Conservation (phyloP, 2,797 vertebrate genomes). For the Gymnopithys bicolor region DNA sequence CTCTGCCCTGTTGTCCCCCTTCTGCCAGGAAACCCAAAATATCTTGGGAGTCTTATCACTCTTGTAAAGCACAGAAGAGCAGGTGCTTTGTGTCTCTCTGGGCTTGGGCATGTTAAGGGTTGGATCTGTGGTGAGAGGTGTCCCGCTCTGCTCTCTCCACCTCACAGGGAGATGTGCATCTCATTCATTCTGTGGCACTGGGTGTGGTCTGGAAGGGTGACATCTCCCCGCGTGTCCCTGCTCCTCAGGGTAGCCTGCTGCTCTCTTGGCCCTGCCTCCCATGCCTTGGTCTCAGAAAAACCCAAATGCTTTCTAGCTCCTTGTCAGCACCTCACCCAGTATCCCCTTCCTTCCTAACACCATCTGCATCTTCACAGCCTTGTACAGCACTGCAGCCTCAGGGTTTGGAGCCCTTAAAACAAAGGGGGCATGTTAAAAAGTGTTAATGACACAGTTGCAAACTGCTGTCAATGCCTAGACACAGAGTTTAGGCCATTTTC, state of each 20-base stretch:
- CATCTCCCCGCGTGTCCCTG: neutral
- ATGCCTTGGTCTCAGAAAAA: neutral
- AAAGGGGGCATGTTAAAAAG: neutral
- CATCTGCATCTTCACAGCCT: neutral
- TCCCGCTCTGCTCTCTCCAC: neutral
- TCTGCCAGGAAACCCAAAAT: neutral
- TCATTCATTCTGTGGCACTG: neutral
- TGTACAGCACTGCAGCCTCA: neutral
- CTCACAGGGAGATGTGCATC: neutral
- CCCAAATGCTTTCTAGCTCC: neutral
- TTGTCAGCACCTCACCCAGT: neutral
- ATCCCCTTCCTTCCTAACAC: neutral
- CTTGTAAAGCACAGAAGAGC: neutral
- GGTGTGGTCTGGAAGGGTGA: neutral
- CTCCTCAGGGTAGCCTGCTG: accelerated
- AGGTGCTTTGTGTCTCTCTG: neutral
- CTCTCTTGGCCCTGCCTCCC: neutral
- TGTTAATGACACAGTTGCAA: neutral
- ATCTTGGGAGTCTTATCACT: neutral
- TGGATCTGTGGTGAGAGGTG: neutral
- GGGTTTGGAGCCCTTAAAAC: neutral
- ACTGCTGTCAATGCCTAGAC: neutral
- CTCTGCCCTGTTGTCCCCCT: neutral
- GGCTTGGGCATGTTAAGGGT: neutral
- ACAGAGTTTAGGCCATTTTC: neutral